Evolutionary conservation across 2,113 vertebrate species (phyloP), one percentile per base, ranked within the genome.

Genomic region (Embiotoca jacksoni): DNA sequence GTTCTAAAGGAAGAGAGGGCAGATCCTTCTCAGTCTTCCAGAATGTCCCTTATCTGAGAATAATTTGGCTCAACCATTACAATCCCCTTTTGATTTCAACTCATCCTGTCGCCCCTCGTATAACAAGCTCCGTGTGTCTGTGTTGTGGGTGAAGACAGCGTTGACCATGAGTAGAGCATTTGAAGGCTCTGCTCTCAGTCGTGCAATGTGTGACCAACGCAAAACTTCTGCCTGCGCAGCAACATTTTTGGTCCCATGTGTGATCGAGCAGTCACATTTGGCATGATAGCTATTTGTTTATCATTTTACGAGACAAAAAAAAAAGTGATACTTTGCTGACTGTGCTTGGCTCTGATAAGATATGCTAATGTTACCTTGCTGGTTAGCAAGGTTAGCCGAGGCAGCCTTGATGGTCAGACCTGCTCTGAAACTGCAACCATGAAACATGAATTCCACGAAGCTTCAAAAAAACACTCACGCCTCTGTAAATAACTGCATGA

Each of bases 321-420:
- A 82, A 78, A 80, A 72, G n/a, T 0, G 7, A 72, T 33, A 55
- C 78, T 82, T 62, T 47, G 16, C 69, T 77, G 63, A 66, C 36
- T 55, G 46, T 74, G 67, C 73, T 78, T 64, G 86, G 75, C 72
- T 80, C 64, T 69, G 77, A 82, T 73, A 78, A 85, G 59, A 78
- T 50, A 77, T 75, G 81, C 61, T 75, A 82, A 81, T 71, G 75
- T 82, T 89, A 85, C 80, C 70, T 82, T 91, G 79, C 82, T 90
- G 44, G 62, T 89, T 85, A 70, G 77, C 86, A 89, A 81, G 85
- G 83, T 91, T 88, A 85, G 73, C 78, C 36, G 14, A 62, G 71
- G 75, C 62, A 84, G 72, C 89, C 87, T 91, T 84, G 82, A 94
- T 72, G 72, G 86, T 37, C 64, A 83, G 85, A 89, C 83, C 81